Evolutionary conservation across 2,113 vertebrate species (phyloP).

Genomic region (Caranx melampygus): DNA sequence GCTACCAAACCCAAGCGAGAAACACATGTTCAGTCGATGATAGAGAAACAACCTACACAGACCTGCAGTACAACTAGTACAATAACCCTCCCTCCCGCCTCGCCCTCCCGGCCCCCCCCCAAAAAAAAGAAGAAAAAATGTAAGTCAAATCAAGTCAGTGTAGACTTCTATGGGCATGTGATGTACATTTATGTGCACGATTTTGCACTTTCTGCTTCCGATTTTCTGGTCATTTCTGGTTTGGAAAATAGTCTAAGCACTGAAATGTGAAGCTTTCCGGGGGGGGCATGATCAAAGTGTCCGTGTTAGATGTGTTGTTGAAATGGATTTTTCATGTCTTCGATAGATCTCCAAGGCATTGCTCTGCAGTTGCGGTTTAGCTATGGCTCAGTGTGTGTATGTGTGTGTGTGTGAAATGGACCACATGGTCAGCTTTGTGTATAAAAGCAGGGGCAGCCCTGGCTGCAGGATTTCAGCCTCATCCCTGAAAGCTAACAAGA

Average conservation of each 20-base stretch:
- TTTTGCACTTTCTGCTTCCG: slow-evolving; percentile 32
- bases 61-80: slow-evolving; percentile 20
- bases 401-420: slow-evolving; percentile 29
- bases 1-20: slow-evolving; percentile 81
- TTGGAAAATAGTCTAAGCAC: slow-evolving; percentile 41
- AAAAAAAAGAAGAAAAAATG: neutral
- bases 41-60: slow-evolving; percentile 48
- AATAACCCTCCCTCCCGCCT: neutral
- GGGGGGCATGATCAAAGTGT: slow-evolving; percentile 61
- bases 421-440: slow-evolving; percentile 44
- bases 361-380: slow-evolving; percentile 26
- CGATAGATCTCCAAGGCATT: slow-evolving; percentile 65
- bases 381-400: slow-evolving; percentile 16
- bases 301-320: slow-evolving; percentile 58
- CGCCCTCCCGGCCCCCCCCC: too few relatives aligned
- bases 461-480: slow-evolving; percentile 18
- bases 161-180: slow-evolving; percentile 20
- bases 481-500: neutral
- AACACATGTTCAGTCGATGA: slow-evolving; percentile 64
- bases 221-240: slow-evolving; percentile 58
- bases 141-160: slow-evolving; percentile 44
- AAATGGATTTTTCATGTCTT: slow-evolving; percentile 72
- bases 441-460: slow-evolving; percentile 19
- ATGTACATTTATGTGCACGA: slow-evolving; percentile 3
- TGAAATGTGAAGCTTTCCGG: slow-evolving; percentile 61